Base-by-base conservation (phyloP, 1,140 invertebrate genomes). In the Augochlora pura region DNA sequence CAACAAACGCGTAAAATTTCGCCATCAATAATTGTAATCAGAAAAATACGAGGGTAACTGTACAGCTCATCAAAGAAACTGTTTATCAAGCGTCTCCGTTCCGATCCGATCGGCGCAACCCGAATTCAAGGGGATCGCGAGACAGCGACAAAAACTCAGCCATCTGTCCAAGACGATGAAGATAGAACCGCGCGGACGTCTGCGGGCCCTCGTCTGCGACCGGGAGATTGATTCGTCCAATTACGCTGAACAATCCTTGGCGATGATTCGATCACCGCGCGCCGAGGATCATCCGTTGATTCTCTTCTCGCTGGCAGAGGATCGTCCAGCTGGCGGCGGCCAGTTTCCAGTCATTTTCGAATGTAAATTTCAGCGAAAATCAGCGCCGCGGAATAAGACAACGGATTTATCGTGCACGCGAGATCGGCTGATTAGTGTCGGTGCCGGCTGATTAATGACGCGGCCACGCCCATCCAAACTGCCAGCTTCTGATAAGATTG, bases 201-300 rank as follows among this genome's bases (percentile, higher is more conserved):
- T 67, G 67, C 60, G 54, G 54, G 27, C 52, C 62, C 49, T 57
- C 64, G 75, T 52, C 76, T 6, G 60, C 54, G 66, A 69, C 68
- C 70, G 42, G 68, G 81, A 84, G 82, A 84, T 83, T 80, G 81
- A 84, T 83, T 84, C 87, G 86, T 91, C 89, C 90, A 91, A 91
- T 92, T 90, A 91, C 87, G 87, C 85, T 90, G 90, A 90, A 90
- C 90, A 90, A 91, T 91, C 87, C 86, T n/a, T 66, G 60, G 64
- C 57, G 82, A 86, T 84, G 83, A 89, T 86, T 85, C 82, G 83
- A 89, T 87, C 86, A 81, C 46, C 78, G 14, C n/a, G 62, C 64
- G 59, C 66, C 76, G 68, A 77, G 80, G 27, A 76, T 71, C 68
- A 76, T 71, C 68, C 32, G 32, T 32, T 32, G 32, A 32, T 32